phyloP scores from a whole-genome alignment of 2,888 invertebrate species.

The Athalia circularis region DNA sequence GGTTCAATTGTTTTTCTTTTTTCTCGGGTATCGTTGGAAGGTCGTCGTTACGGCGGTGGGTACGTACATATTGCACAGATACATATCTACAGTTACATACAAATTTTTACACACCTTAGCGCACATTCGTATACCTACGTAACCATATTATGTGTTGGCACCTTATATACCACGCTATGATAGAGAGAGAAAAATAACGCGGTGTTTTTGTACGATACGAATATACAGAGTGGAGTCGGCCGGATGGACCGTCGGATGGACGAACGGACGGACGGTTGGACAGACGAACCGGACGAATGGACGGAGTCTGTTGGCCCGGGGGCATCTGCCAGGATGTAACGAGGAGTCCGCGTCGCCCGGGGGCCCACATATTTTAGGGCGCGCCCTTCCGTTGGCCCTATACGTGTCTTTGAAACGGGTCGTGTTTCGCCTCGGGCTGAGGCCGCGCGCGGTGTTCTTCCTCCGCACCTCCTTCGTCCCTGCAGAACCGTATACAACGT shows the following conservation, averaged over 20 bases:
- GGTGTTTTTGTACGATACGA: constrained; percentile 72
- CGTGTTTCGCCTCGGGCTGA: constrained; percentile 65
- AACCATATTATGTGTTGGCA: not conserved
- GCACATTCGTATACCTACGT: not conserved
- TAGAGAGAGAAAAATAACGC: constrained; percentile 67
- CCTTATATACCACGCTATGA: not conserved
- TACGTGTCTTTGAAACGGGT: constrained; percentile 71
- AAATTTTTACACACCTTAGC: not conserved
- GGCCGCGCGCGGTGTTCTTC: constrained; percentile 37
- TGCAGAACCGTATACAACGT: not conserved
- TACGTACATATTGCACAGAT: not conserved
- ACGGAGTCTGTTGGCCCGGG: constrained; percentile 28
- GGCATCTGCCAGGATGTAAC: constrained; percentile 66
- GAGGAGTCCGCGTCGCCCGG: constrained; percentile 69
- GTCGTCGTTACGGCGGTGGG: constrained; percentile 4
- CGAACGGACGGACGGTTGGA: not conserved
- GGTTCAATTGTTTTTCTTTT: not conserved
- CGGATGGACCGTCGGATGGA: not conserved
- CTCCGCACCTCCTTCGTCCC: constrained; percentile 22
- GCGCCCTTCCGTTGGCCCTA: constrained; percentile 58
- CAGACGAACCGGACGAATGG: constrained; percentile 17
- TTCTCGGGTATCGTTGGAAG: not conserved
- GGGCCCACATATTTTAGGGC: constrained; percentile 73
- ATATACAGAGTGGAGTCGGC: constrained; percentile 42
- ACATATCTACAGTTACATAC: not conserved